Conservation (phyloP, 2,113 vertebrate genomes). For the Zosterops borbonicus region DNA sequence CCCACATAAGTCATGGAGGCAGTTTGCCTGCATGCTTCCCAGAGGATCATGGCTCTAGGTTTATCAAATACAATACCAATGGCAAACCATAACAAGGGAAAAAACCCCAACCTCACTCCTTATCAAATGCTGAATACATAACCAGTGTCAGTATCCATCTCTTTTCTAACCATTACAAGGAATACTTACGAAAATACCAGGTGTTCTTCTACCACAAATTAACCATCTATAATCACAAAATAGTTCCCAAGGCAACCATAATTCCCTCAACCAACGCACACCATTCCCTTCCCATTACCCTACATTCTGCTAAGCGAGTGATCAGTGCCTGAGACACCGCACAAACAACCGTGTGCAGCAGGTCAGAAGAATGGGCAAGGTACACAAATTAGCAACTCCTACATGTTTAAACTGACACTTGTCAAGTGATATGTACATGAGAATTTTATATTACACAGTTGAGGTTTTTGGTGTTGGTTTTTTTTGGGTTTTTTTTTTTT, state of each 20-base stretch:
- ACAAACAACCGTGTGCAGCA: background rate
- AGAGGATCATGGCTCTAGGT: background rate
- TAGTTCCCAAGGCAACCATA: constrained; percentile 43
- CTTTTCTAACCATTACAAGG: background rate
- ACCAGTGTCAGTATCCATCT: background rate
- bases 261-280: background rate
- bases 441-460: background rate
- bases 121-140: background rate
- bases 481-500: background rate
- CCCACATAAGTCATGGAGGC: background rate
- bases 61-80: background rate
- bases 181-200: background rate
- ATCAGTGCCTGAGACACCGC: background rate
- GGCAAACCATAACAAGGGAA: background rate
- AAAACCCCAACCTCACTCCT: background rate
- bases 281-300: background rate
- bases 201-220: background rate
- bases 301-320: background rate
- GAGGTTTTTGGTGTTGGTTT: background rate
- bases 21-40: background rate
- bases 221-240: background rate
- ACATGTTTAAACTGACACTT: background rate
- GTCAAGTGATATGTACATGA: background rate
- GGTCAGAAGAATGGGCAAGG: background rate
- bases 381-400: background rate